A percentile compares a stretch with the other conserved stretches of the same genome.
phyloP scores from a whole-genome alignment of 2,888 invertebrate genomes.

The Melitaea athalia region DNA sequence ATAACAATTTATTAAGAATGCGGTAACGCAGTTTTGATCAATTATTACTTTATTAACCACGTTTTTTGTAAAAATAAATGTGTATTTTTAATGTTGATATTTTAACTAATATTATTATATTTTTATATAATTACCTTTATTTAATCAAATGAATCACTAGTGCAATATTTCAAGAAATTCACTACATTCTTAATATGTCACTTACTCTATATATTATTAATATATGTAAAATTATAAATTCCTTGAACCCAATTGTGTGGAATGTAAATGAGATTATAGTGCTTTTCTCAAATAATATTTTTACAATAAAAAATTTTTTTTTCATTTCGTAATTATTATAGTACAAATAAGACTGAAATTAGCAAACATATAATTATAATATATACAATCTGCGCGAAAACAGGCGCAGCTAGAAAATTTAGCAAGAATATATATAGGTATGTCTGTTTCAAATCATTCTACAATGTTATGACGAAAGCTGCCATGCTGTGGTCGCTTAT shows the following conservation, averaged over 20 bases:
- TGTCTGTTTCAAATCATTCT: not conserved
- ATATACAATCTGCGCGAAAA: constrained; percentile 15
- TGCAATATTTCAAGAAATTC: constrained; percentile 10
- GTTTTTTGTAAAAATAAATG: not conserved
- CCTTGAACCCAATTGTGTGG: constrained; percentile 38
- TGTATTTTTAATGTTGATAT: not conserved
- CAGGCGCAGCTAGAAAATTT: constrained; percentile 14
- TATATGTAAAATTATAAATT: too few relatives aligned
- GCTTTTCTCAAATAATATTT: constrained; percentile 25
- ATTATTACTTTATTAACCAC: not conserved
- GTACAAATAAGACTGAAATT: constrained; percentile 16
- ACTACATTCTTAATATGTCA: constrained; percentile 21
- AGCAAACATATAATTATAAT: constrained; percentile 13
- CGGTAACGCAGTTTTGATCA: not conserved
- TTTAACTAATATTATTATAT: not conserved
- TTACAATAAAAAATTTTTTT: constrained; percentile 19
- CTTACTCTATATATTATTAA: constrained; percentile 22
- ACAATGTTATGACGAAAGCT: not conserved
- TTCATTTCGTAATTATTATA: constrained; percentile 6
- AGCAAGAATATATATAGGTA: not conserved
- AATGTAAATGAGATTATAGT: constrained; percentile 40
- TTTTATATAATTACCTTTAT: not conserved
- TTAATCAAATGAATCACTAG: not conserved
- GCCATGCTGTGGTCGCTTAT: not conserved
- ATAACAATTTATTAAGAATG: not conserved